These are phyloP conservation scores for Grammomys surdaster DNA, from an alignment of 2,113 vertebrate species.

Conservation along the genomic window DNA sequence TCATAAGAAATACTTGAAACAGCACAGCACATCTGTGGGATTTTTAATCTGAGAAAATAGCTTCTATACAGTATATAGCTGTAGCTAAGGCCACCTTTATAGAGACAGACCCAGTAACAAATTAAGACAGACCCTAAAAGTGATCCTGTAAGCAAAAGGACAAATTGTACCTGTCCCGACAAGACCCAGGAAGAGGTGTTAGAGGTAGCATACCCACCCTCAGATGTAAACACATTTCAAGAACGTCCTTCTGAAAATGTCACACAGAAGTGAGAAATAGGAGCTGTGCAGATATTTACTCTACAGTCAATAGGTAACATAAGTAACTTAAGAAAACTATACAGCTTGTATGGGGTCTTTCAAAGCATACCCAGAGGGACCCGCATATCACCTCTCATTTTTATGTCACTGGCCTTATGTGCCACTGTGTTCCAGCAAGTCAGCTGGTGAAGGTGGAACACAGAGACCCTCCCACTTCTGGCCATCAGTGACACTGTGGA, in stretches of 20 bases:
- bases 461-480: not conserved
- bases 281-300: not conserved
- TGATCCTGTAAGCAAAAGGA: not conserved
- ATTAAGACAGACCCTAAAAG: not conserved
- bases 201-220: rapidly evolving
- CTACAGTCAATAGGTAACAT: not conserved
- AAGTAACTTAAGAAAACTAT: not conserved
- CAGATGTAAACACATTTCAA: not conserved
- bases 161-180: rapidly evolving
- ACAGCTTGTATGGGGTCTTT: not conserved
- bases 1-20: not conserved
- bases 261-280: not conserved
- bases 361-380: too few relatives aligned
- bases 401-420: rapidly evolving
- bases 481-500: too few relatives aligned
- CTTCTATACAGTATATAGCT: not conserved
- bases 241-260: not conserved
- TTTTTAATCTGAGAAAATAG: not conserved
- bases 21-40: too few relatives aligned
- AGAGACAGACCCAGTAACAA: too few relatives aligned
- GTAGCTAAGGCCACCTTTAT: not conserved
- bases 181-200: rapidly evolving
- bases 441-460: too few relatives aligned
- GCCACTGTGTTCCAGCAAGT: rapidly evolving
- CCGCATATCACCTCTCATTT: not conserved